Evolutionary conservation across 2,113 vertebrate species (phyloP), one percentile per base, ranked within the genome.

Genomic region (Varanus komodoensis): DNA sequence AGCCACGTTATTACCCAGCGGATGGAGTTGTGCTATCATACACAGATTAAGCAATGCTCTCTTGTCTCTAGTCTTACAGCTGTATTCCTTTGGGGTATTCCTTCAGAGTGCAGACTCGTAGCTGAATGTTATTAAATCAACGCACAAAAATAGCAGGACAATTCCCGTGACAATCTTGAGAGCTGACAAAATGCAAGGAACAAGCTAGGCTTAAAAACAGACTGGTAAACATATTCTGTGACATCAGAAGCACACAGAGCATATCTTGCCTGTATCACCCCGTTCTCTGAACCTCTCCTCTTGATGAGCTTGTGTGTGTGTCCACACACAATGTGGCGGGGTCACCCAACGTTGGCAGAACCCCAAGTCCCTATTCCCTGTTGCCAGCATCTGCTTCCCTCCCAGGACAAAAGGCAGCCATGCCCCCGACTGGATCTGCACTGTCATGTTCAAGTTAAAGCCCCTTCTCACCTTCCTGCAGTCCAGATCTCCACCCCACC

Each of bases 121-220:
- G 89, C 48, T 69, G 75, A 5, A 82, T 78, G 88, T 92, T 92
- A 93, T 93, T 93, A 93, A 90, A 92, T 94, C 89, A 91, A 91
- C 94, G 87, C 84, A 92, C 25, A 90, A 93, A 93, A 94, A 93
- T 93, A 95, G 90, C 86, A 87, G 71, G 89, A 21, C n/a, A 69
- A 88, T 78, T 89, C 86, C 90, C 68, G 23, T 87, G 68, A 80
- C 88, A 94, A 86, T 91, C 84, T 74, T 83, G 87, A 86, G 87
- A 94, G 91, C 89, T 69, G 87, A 84, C 87, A 89, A 77, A 91
- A 87, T 57, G n/a, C 82, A 87, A 92, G 79, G 32, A 93, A 92
- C 93, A 95, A 93, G 92, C 52, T 82, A 92, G 89, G 73, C 86
- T 94, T 68, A 91, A 71, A 93, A 0, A 84, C n/a, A 89, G 82